phyloP scores from a whole-genome alignment of 1,140 invertebrate species.

The Babylonia areolata region DNA sequence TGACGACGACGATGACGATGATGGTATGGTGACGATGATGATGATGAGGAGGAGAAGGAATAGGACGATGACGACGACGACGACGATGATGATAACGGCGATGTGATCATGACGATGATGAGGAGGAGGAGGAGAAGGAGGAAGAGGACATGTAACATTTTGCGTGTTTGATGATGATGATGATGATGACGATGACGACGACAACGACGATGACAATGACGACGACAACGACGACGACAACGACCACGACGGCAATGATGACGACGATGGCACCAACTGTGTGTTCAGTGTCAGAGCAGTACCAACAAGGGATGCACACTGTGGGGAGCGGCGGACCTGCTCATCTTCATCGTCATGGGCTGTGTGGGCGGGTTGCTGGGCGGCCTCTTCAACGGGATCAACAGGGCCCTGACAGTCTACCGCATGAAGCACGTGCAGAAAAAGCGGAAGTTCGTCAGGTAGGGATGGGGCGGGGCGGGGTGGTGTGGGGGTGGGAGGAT shows the following conservation, averaged over 20 bases:
- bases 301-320: conserved; percentile 51
- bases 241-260: not conserved
- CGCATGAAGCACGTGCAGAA: conserved; percentile 82
- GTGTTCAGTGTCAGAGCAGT: conserved; percentile 46
- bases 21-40: not conserved
- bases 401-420: conserved; percentile 91
- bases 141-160: not conserved
- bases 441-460: conserved; percentile 61
- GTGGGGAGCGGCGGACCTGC: conserved; percentile 63
- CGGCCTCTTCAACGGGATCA: conserved; percentile 93
- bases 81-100: not conserved
- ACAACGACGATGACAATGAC: not conserved
- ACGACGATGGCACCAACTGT: not conserved
- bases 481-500: not conserved
- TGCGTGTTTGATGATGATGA: not conserved
- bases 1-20: not conserved
- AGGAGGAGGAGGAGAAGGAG: not conserved
- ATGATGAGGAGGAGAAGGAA: not conserved
- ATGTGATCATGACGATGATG: not conserved
- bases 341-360: conserved; percentile 68
- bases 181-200: not conserved
- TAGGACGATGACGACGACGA: not conserved
- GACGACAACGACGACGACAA: not conserved
- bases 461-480: not conserved
- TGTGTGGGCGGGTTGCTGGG: conserved; percentile 87